Evolutionary conservation across 2,113 vertebrate genomes (phyloP).

Genomic region (Mellivora capensis): DNA sequence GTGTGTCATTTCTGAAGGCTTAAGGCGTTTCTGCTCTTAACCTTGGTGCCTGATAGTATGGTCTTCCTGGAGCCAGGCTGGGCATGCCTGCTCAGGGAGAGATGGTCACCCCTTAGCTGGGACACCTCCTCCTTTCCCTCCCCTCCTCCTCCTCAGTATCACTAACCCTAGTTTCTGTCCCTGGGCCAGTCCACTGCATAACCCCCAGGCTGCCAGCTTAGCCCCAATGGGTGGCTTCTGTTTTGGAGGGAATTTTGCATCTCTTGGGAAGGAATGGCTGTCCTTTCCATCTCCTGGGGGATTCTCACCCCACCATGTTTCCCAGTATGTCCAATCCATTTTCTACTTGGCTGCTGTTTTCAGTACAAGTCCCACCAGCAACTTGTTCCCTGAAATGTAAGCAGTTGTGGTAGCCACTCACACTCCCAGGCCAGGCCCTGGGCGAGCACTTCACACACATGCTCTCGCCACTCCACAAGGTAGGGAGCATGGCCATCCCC

Average conservation of each 20-base stretch:
- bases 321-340: neutral
- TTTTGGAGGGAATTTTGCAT: neutral
- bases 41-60: accelerated
- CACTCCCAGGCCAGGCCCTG: neutral
- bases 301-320: neutral
- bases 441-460: neutral
- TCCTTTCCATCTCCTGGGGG: neutral
- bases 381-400: neutral
- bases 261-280: neutral
- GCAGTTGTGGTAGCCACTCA: neutral
- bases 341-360: neutral
- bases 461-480: neutral
- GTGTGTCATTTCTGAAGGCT: neutral
- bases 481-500: neutral
- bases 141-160: neutral
- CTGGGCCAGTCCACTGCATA: neutral
- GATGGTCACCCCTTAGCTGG: neutral
- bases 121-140: neutral
- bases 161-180: neutral
- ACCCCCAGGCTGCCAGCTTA: neutral
- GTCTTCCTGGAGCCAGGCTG: neutral
- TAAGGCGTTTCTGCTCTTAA: no score
- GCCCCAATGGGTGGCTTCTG: neutral
- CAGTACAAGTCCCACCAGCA: neutral
- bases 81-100: neutral